phyloP scores from a whole-genome alignment of 2,888 invertebrate species.

The Agrilus mali region DNA sequence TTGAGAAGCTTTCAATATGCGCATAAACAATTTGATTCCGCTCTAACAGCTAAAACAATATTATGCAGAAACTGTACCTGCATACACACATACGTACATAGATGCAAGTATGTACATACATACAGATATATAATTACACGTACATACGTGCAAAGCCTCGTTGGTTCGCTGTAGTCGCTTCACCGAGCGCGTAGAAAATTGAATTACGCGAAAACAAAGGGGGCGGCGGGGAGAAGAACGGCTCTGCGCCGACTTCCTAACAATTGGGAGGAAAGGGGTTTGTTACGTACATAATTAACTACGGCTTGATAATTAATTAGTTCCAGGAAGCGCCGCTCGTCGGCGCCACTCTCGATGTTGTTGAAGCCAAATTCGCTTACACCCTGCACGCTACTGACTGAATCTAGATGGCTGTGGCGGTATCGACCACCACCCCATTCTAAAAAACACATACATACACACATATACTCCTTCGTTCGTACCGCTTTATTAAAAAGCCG shows the following conservation, averaged over 20 bases:
- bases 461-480: neutral
- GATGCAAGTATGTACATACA: no score
- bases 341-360: constrained; percentile 20
- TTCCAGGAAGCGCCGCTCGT: constrained; percentile 32
- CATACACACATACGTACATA: no score
- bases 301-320: constrained; percentile 35
- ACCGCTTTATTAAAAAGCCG: neutral
- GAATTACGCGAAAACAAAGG: constrained; percentile 31
- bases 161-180: no score
- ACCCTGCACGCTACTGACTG: no score
- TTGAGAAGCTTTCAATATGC: constrained; percentile 9
- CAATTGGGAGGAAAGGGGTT: constrained; percentile 22
- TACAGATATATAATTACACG: no score
- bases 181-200: constrained; percentile 25
- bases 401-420: neutral
- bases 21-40: neutral
- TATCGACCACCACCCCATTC: neutral
- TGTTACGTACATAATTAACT: constrained; percentile 34
- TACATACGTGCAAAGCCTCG: no score
- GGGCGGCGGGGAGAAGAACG: constrained; percentile 15
- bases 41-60: constrained; percentile 9
- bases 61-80: constrained; percentile 5
- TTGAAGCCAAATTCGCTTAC: constrained; percentile 17
- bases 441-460: neutral
- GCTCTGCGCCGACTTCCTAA: constrained; percentile 21